Percentiles rank a stretch among this genome's conserved stretches.
Evolutionary conservation across 1,140 invertebrate genomes (phyloP).

Genomic region (Panonychus citri): DNA sequence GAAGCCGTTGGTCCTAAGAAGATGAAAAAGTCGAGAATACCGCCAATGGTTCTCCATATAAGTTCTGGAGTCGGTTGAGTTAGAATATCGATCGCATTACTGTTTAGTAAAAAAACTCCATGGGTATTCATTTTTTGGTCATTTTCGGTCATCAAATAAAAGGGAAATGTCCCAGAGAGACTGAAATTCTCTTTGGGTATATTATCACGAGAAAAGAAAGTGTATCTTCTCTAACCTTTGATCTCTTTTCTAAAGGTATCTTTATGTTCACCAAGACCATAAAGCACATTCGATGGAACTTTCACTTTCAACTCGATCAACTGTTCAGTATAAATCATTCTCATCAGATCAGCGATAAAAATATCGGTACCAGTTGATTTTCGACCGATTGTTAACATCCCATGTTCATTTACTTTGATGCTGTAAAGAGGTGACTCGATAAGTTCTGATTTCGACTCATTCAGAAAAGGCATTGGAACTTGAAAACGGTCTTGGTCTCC

Average conservation of each 20-base stretch:
- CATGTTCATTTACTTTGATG: neutral
- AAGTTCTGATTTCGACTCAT: neutral
- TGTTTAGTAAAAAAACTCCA: constrained; percentile 38
- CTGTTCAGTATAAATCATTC: neutral
- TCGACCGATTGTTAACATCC: neutral
- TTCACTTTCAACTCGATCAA: neutral
- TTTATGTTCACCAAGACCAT: neutral
- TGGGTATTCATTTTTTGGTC: neutral
- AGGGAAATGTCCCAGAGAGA: constrained; percentile 15
- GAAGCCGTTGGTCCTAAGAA: constrained; percentile 43
- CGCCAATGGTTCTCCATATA: constrained; percentile 48
- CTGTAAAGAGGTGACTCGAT: neutral
- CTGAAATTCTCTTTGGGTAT: neutral
- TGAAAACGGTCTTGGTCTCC: too few species aligned
- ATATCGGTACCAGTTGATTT: neutral
- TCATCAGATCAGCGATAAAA: neutral
- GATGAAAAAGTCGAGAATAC: constrained; percentile 46
- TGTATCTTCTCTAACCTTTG: constrained; percentile 3
- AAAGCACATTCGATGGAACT: neutral
- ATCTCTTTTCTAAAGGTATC: neutral
- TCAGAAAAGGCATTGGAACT: neutral
- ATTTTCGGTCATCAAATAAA: constrained; percentile 10
- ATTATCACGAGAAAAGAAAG: constrained; percentile 2
- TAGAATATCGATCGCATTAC: constrained; percentile 59
- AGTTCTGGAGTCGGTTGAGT: constrained; percentile 50